Evolutionary conservation across 2,113 vertebrate genomes (phyloP).

Genomic region (Butastur rufipennis): DNA sequence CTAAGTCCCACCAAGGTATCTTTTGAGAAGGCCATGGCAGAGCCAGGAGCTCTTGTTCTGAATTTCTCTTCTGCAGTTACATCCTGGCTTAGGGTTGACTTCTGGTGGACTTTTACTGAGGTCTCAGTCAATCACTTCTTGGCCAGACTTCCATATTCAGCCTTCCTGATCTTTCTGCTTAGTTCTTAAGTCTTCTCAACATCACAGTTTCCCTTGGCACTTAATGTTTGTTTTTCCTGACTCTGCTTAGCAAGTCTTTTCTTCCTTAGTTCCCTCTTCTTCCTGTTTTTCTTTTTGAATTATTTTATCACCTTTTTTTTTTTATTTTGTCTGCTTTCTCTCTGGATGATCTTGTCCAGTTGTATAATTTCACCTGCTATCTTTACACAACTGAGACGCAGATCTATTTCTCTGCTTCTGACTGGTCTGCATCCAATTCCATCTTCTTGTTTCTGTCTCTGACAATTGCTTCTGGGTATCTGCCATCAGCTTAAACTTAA

Average conservation of each 20-base stretch:
- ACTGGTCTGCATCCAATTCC: conserved; percentile 26
- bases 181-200: not conserved
- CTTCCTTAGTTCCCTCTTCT: not conserved
- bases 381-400: not conserved
- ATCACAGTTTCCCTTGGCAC: not conserved
- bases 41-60: not conserved
- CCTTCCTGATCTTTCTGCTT: not conserved
- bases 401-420: not conserved
- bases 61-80: not conserved
- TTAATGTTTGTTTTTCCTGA: not conserved
- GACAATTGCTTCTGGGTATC: conserved; percentile 55
- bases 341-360: not conserved
- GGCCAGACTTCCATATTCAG: not conserved
- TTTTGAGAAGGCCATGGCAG: not conserved
- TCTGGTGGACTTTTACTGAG: not conserved
- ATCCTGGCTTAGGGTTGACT: not conserved
- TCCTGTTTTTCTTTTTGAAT: not conserved
- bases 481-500: conserved; percentile 52
- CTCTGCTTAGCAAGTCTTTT: not conserved
- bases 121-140: not conserved
- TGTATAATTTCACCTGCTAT: not conserved
- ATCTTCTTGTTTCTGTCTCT: conserved; percentile 32
- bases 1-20: not conserved
- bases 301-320: not conserved
- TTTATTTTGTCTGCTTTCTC: not conserved